phyloP scores from a whole-genome alignment of 2,888 invertebrate genomes.

The Pediacus dermestoides region DNA sequence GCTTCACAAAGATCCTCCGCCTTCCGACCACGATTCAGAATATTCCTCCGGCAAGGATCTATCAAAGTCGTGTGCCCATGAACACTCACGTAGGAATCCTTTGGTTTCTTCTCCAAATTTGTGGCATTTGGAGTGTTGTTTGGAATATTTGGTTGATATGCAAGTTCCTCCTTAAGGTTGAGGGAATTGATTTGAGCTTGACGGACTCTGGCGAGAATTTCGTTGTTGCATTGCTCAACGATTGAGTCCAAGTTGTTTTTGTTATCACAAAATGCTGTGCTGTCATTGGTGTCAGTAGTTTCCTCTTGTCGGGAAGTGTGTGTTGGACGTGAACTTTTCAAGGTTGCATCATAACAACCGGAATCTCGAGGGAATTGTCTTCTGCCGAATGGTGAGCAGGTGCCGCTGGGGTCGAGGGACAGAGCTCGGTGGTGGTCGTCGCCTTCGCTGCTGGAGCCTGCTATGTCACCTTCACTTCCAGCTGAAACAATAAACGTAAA shows the following conservation, averaged over 20 bases:
- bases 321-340: constrained; percentile 50
- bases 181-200: constrained; percentile 54
- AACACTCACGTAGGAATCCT: constrained; percentile 53
- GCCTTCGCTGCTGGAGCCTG: constrained; percentile 77
- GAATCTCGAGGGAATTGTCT: constrained; percentile 80
- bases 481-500: constrained; percentile 48
- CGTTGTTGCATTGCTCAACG: constrained; percentile 59
- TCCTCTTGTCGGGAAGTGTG: constrained; percentile 52
- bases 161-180: constrained; percentile 52
- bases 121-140: constrained; percentile 35
- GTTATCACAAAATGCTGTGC: constrained; percentile 49
- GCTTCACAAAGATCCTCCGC: constrained; percentile 60
- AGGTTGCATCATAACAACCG: constrained; percentile 68
- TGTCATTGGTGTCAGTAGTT: constrained; percentile 51
- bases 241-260: constrained; percentile 58
- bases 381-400: constrained; percentile 69
- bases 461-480: constrained; percentile 74
- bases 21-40: constrained; percentile 25
- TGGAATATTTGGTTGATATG: constrained; percentile 52
- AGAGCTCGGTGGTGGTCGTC: constrained; percentile 55
- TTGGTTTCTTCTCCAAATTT: constrained; percentile 50
- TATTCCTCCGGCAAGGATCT: constrained; percentile 47
- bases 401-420: constrained; percentile 44
- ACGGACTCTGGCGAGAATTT: constrained; percentile 58
- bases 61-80: constrained; percentile 60